Base-by-base conservation (phyloP, 1,140 invertebrate species). In the Oryzaephilus surinamensis region DNA sequence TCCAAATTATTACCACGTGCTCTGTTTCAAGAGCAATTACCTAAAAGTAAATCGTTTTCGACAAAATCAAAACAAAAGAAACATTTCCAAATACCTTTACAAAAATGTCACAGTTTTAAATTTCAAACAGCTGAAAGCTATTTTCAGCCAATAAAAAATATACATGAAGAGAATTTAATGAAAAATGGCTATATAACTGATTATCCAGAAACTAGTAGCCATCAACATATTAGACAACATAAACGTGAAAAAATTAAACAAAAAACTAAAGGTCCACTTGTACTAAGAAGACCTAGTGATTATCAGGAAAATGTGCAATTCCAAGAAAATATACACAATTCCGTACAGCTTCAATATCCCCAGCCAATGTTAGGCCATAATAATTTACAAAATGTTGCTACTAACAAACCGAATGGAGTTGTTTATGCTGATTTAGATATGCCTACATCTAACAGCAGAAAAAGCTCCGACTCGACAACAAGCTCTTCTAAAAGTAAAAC, bases 31-130 rank as follows among this genome's bases (percentile, higher is more conserved):
- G 53, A 57, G 17, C 52, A 51, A 19, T 32, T 55, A 13, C 40
- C 47, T 13, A 61, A 61, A 38, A 60, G 57, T 47, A 60, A 61
- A 52, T 57, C 55, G 13, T 61, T 60, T 48, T 57, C 58, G 24
- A 52, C 43, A 26, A 58, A 58, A 27, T 41, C 48, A 20, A 69
- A 70, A 56, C 64, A 65, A 46, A 70, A 66, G 59, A 70, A 71
- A 52, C 70, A 72, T 41, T 72, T 73, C 38, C 70, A 74, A 55
- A 65, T 76, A 46, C 75, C 74, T 0, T 48, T 79, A 15, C 75
- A 76, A 54, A 79, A 79, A 57, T 73, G 75, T 58, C 74, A 77
- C 57, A 77, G 73, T 52, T 77, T 77, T 51, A 76, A 77, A 48
- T 79, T 77, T 42, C 74, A 77, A 66, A 74, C 69, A 24, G 69